phyloP scores from a whole-genome alignment of 2,113 vertebrate species.

The Microtus montanus region DNA sequence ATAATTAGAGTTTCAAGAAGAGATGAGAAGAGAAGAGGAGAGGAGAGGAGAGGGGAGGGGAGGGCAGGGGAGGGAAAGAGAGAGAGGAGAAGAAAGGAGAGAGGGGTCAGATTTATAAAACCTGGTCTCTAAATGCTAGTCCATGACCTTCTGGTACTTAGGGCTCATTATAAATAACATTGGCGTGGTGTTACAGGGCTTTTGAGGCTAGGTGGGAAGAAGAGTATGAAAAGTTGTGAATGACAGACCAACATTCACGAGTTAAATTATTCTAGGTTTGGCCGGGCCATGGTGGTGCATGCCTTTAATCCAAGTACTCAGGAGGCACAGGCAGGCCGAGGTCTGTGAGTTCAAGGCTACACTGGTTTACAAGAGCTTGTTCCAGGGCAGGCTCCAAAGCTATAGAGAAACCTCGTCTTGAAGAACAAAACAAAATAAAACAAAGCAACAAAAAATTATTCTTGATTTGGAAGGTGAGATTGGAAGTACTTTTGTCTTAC shows the following conservation, averaged over 20 bases:
- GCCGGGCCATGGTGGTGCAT: too few relatives aligned
- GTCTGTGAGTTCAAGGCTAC: too few relatives aligned
- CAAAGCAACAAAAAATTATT: too few relatives aligned
- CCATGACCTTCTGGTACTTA: background rate
- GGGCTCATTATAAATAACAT: background rate
- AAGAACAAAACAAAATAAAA: too few relatives aligned
- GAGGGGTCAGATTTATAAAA: background rate
- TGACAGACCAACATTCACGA: background rate
- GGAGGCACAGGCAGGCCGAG: too few relatives aligned
- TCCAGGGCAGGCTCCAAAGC: too few relatives aligned
- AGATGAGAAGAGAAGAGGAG: background rate
- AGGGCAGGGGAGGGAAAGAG: too few relatives aligned
- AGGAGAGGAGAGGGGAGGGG: background rate
- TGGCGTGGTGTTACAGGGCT: background rate
- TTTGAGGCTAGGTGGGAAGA: background rate
- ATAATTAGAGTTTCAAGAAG: background rate
- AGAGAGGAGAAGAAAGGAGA: too few relatives aligned
- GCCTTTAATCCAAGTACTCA: too few relatives aligned
- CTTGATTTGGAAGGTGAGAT: background rate
- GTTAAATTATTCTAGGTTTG: background rate
- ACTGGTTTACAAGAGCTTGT: too few relatives aligned
- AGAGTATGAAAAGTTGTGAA: background rate
- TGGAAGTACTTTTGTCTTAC: conserved; percentile 19
- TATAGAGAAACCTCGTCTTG: too few relatives aligned
- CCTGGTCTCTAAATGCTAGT: background rate